These are phyloP conservation scores for Podiceps cristatus DNA, from an alignment of 2,113 vertebrate genomes.

Conservation along the genomic window DNA sequence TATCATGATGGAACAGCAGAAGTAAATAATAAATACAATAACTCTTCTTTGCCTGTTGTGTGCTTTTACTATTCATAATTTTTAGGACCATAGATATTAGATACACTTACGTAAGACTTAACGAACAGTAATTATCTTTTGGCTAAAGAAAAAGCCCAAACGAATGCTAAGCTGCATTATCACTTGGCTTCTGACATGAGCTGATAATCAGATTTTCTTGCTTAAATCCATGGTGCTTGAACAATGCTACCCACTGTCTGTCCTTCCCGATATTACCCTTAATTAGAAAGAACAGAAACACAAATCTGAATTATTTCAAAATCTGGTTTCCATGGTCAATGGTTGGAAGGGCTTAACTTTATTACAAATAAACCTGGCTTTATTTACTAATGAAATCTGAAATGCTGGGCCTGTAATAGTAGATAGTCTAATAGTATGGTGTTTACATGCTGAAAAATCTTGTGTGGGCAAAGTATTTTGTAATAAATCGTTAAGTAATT, in stretches of 20 bases:
- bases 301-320: conserved; percentile 99
- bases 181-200: conserved; percentile 98
- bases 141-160: conserved; percentile 91
- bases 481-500: conserved; percentile 77
- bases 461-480: conserved; percentile 73
- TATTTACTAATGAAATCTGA: conserved; percentile 88
- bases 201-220: conserved; percentile 99
- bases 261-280: conserved; percentile 91
- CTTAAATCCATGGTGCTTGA: conserved; percentile 90
- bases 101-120: conserved; percentile 86
- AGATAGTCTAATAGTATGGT: conserved; percentile 62
- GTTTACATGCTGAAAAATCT: conserved; percentile 75
- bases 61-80: conserved; percentile 83
- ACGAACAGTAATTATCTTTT: conserved; percentile 93
- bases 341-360: conserved; percentile 95
- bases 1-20: conserved; percentile 75
- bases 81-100: conserved; percentile 82
- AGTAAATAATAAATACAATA: conserved; percentile 83
- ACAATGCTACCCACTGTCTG: conserved; percentile 97
- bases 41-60: conserved; percentile 84
- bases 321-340: conserved; percentile 92
- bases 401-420: conserved; percentile 72
- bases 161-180: conserved; percentile 97
- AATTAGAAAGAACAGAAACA: conserved; percentile 99
- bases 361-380: conserved; percentile 97